A percentile compares a stretch with the other conserved stretches of the same genome.
Conservation (phyloP, 2,113 vertebrate genomes). For the Oreochromis tanganicae region DNA sequence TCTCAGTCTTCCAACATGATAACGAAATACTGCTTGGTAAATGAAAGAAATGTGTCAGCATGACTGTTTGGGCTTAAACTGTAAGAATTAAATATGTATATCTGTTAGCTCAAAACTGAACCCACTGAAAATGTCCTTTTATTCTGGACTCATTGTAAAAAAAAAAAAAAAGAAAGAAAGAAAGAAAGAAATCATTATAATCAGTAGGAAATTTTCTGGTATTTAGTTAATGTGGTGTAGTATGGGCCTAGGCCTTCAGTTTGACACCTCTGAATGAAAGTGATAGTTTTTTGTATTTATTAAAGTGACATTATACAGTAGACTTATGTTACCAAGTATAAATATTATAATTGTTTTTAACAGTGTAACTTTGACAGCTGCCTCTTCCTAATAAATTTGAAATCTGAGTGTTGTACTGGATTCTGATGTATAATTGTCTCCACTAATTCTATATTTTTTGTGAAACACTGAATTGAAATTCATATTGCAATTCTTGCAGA, state of each 20-base stretch:
- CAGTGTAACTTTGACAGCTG: not conserved
- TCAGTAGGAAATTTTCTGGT: not conserved
- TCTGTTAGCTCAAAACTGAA: not conserved
- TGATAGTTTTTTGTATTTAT: fast-evolving
- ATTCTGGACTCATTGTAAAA: not conserved
- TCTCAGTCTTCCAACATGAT: not conserved
- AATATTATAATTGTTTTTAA: not conserved
- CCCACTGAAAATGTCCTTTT: not conserved
- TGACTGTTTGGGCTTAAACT: not conserved
- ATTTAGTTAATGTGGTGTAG: not conserved
- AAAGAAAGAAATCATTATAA: not conserved
- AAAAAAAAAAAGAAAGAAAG: not conserved
- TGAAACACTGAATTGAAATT: not conserved
- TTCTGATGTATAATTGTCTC: not conserved
- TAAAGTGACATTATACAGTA: not conserved
- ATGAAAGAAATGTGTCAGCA: not conserved
- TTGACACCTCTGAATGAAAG: not conserved
- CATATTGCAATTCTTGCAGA: not conserved
- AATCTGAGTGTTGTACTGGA: not conserved
- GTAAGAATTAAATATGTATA: not conserved
- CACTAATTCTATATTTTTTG: not conserved
- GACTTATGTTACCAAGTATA: not conserved
- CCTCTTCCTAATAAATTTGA: not conserved
- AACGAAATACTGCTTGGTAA: not conserved
- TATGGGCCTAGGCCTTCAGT: not conserved